Evolutionary conservation across 1,140 invertebrate genomes (phyloP).

Genomic region (Cyphomyrmex costatus): DNA sequence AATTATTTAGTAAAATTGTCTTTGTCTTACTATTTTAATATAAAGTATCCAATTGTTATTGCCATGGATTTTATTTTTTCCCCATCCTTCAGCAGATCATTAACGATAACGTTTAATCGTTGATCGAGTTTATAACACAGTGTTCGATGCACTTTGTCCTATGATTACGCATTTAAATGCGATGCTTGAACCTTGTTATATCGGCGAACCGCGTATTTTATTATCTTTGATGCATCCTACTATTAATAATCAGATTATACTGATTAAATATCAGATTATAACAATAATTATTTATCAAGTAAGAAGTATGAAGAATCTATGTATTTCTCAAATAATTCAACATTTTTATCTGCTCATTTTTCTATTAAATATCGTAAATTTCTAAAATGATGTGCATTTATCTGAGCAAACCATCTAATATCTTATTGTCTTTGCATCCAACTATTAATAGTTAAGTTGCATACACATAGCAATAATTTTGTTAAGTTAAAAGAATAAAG

Average conservation of each 20-base stretch:
- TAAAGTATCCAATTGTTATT: background rate
- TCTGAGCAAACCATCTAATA: too few relatives aligned
- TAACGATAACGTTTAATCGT: constrained; percentile 11
- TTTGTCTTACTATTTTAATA: too few relatives aligned
- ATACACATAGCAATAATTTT: too few relatives aligned
- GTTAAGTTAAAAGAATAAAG: too few relatives aligned
- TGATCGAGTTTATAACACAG: background rate
- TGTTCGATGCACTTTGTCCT: constrained; percentile 13
- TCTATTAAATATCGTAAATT: too few relatives aligned
- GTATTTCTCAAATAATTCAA: too few relatives aligned
- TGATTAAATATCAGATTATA: background rate
- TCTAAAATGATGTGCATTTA: too few relatives aligned
- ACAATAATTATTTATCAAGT: background rate
- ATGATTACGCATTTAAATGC: constrained; percentile 12
- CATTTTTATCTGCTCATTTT: too few relatives aligned
- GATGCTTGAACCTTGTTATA: background rate
- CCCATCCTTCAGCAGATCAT: background rate
- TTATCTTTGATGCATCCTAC: background rate
- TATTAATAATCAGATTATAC: background rate
- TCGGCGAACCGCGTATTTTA: background rate
- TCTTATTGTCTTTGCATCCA: too few relatives aligned
- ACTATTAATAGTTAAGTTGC: too few relatives aligned
- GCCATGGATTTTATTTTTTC: background rate
- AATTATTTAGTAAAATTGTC: background rate
- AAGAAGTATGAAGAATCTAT: background rate